Base-by-base conservation (phyloP, 64 coral and sea anemone genomes). In the Exaiptasia diaphana region DNA sequence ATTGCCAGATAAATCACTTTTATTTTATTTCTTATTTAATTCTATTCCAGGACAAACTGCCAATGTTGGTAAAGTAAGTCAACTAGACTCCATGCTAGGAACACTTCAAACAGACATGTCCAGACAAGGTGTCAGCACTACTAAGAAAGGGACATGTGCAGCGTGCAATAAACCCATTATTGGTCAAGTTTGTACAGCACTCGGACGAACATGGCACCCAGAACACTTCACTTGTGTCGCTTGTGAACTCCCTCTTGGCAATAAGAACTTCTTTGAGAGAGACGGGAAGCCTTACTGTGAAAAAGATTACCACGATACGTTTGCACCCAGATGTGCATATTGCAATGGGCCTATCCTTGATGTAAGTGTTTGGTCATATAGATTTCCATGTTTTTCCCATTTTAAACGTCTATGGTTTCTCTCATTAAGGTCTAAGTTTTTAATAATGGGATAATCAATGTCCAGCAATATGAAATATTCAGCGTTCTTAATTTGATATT, bases 151-250 rank as follows among this genome's bases (percentile, higher is more conserved):
- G 1, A 78, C 71, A 28, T 99, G 95, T 93, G 95, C 90, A 1
- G 95, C 89, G 9, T 99, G 95, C 49, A 99, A 82, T 50, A 99
- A 99, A 24, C 95, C 95, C 80, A 99, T 99, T 76, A 99, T 99
- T 42, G 95, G 95, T 31, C 95, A 99, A 49, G 95, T 93, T 20
- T 99, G 95, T 50, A 99, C 95, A 30, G 95, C 95, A 1, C 74
- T 99, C 8, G 95, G 95, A 50, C 87, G 76, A 26, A 99, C 95
- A 28, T 99, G 95, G 95, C 90, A 99, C 77, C 95, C 95, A 3
- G 95, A 99, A 50, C 95, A 99, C 82, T 99, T 99, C 76, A 82
- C 75, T 78, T 99, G 95, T 86, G 90, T 99, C 46, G 81, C 95
- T 45, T 99, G 95, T 86, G 95, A 99, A 29, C 65, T 93, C 33